These are phyloP conservation scores for Ficedula albicollis DNA, from an alignment of 2,797 vertebrate species.

Conservation along the genomic window DNA sequence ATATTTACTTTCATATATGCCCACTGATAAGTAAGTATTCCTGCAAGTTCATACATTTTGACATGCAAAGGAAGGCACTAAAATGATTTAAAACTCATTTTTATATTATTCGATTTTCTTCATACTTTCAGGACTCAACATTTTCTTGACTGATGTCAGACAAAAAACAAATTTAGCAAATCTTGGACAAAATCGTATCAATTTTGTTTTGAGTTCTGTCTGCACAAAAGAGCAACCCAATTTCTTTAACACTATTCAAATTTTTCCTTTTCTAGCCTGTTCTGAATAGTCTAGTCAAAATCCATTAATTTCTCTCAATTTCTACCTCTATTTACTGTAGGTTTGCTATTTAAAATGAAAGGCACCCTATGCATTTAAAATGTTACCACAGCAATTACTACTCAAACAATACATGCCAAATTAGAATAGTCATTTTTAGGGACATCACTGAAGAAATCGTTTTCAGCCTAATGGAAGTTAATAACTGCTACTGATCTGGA, in stretches of 20 bases:
- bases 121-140: background rate
- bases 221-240: background rate
- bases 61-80: background rate
- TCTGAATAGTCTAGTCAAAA: slow-evolving; percentile 1
- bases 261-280: background rate
- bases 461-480: slow-evolving; percentile 36
- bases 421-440: slow-evolving; percentile 15
- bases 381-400: background rate
- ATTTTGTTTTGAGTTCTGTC: background rate
- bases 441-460: background rate
- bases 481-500: background rate
- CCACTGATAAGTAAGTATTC: background rate
- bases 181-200: background rate
- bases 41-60: background rate
- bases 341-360: background rate
- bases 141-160: background rate
- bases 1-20: background rate
- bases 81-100: background rate
- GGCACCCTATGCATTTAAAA: background rate
- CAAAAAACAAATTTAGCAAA: background rate
- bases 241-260: background rate
- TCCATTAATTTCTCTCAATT: background rate
- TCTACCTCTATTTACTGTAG: background rate
- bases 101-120: background rate
- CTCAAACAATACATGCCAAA: background rate